phyloP scores from a whole-genome alignment of 2,888 invertebrate species.

The Hesperia comma region DNA sequence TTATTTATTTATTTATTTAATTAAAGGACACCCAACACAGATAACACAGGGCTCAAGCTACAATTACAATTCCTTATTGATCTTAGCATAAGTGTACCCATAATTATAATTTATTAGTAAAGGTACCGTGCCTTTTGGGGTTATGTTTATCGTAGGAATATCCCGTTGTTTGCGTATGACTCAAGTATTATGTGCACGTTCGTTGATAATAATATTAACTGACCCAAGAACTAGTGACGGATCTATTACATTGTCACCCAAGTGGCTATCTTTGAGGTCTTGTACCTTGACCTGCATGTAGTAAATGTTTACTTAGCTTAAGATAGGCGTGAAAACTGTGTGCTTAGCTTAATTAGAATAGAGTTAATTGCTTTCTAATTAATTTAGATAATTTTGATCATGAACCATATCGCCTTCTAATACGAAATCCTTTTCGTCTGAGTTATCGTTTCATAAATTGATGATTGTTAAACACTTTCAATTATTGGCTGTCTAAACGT shows the following conservation, averaged over 20 bases:
- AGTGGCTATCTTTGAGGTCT: constrained; percentile 23
- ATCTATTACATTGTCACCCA: constrained; percentile 40
- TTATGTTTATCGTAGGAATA: constrained; percentile 25
- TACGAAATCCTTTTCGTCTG: too few relatives aligned
- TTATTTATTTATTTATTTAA: too few relatives aligned
- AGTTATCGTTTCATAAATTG: too few relatives aligned
- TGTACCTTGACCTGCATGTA: constrained; percentile 41
- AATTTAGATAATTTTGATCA: neutral
- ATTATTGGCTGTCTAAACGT: too few relatives aligned
- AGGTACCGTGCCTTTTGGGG: neutral
- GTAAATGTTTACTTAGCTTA: constrained; percentile 37
- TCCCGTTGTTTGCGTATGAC: constrained; percentile 29
- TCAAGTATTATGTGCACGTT: constrained; percentile 36
- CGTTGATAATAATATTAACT: constrained; percentile 15
- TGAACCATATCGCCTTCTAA: neutral
- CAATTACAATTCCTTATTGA: too few relatives aligned
- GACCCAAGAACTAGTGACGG: constrained; percentile 39
- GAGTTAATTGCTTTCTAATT: constrained; percentile 12
- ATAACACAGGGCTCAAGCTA: too few relatives aligned
- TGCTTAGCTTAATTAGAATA: constrained; percentile 10
- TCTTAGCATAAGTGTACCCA: too few relatives aligned
- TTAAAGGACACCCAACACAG: too few relatives aligned
- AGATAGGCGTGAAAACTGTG: constrained; percentile 20
- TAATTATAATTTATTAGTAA: too few relatives aligned
- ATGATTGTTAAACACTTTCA: too few relatives aligned